Conservation (phyloP, 2,888 invertebrate species). For the Caenorhabditis sp. region DNA sequence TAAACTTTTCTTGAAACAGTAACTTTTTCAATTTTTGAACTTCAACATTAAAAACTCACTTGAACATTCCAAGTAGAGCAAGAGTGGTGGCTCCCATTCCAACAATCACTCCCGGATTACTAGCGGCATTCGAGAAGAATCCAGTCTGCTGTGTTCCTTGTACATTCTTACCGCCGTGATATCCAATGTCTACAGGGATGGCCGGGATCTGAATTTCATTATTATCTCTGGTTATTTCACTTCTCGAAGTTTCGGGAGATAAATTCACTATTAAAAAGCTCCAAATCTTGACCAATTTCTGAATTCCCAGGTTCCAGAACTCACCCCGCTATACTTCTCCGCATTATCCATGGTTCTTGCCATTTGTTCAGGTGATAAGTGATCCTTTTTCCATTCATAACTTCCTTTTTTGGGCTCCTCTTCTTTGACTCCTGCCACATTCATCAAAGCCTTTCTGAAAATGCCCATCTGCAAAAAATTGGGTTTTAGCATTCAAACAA, state of each 20-base stretch:
- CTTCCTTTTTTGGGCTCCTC: conserved; percentile 42
- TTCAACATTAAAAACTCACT: conserved; percentile 23
- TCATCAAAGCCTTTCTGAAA: conserved; percentile 56
- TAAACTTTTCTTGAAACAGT: neutral
- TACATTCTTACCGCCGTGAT: conserved; percentile 48
- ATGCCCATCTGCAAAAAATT: conserved; percentile 48
- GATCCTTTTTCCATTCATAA: conserved; percentile 51
- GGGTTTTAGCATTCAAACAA: neutral
- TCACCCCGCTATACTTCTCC: conserved; percentile 50
- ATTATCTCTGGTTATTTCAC: too few species aligned
- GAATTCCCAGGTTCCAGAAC: too few species aligned
- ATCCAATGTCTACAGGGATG: conserved; percentile 64
- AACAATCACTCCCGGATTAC: conserved; percentile 62
- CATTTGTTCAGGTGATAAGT: conserved; percentile 46
- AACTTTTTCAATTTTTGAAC: neutral
- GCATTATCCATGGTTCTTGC: conserved; percentile 47
- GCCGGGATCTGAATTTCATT: conserved; percentile 59
- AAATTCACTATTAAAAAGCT: neutral
- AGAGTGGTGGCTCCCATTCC: conserved; percentile 64
- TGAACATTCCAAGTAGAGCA: conserved; percentile 65
- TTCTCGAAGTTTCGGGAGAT: too few species aligned
- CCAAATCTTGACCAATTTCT: neutral
- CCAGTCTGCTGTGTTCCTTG: conserved; percentile 33
- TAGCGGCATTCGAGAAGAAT: conserved; percentile 35
- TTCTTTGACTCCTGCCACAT: conserved; percentile 46